These are phyloP conservation scores for Microcebus griseorufus DNA, from an alignment of 2,113 vertebrate genomes.

Conservation along the genomic window DNA sequence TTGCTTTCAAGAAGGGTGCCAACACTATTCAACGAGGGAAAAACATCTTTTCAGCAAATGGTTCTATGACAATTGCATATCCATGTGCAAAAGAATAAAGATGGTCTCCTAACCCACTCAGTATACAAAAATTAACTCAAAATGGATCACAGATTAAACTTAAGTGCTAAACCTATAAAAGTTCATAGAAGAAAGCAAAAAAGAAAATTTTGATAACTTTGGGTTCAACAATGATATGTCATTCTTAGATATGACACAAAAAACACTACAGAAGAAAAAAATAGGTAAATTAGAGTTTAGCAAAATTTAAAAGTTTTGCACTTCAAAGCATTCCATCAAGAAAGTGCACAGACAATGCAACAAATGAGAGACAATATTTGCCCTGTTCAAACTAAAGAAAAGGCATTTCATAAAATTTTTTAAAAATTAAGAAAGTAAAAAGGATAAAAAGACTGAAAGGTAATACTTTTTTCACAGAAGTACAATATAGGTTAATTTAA, in stretches of 20 bases:
- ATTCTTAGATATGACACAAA: background rate
- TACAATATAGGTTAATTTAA: background rate
- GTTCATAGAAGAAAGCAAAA: background rate
- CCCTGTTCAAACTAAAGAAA: background rate
- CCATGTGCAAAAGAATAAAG: background rate
- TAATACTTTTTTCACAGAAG: background rate
- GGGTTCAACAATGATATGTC: background rate
- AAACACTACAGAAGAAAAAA: background rate
- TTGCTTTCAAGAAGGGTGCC: background rate
- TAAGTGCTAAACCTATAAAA: background rate
- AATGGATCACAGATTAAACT: background rate
- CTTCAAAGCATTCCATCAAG: background rate
- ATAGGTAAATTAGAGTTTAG: background rate
- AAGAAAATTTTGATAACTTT: background rate
- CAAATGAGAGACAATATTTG: background rate
- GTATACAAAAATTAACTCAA: background rate
- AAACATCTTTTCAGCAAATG: background rate
- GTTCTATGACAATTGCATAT: background rate
- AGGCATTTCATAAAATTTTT: background rate
- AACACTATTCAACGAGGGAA: background rate
- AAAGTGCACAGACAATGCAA: background rate
- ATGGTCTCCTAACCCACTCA: rapidly evolving
- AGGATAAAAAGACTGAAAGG: background rate
- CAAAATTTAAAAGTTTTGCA: background rate
- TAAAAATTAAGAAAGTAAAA: background rate